Base-by-base conservation (phyloP, 53 echinoderm and acorn worm genomes). In the Echinometra lucunter region DNA sequence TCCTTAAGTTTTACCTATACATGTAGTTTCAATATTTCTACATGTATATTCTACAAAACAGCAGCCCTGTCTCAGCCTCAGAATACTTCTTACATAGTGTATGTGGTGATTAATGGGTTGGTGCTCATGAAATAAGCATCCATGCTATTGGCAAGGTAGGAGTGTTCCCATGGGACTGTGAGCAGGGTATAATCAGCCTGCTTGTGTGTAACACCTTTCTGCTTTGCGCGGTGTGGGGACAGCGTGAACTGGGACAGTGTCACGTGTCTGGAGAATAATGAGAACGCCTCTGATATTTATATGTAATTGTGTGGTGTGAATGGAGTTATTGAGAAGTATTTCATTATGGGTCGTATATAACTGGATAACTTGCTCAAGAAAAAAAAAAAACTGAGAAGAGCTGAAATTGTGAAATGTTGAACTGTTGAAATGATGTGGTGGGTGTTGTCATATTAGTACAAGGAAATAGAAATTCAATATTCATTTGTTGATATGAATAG, bases 101-200 rank as follows among this genome's bases (percentile, higher is more conserved):
- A 28, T 47, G 47, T 30, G 49, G 28, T 85, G 85, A 85, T 85
- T 85, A 85, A 85, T 85, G 85, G n/a, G 28, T 30, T 49, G 49
- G 49, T 47, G 47, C 49, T 85, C 49, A 49, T 85, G n/a, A 85
- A 85, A 85, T 85, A 85, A 85, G 27, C 85, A 85, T 85, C 16
- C 19, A 47, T 27, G 85, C 85, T 85, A 49, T 85, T 13, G 28
- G 85, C 85, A 49, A n/a, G 28, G 12, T 47, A 4, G 15, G 0
- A 85, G 53, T 30, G 28, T 85, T 85, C 85, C 85, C 85, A 85
- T 13, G n/a, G 28, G 85, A 45, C 85, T 28, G 0, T 47, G 15
- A 47, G 28, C 18, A 12, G 42, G 3, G n/a, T 45, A 44, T 12
- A 3, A 78, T 5, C 40, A 78, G 23, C 82, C 82, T 45, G n/a